A percentile compares a stretch with the other conserved stretches of the same genome.
Evolutionary conservation across 2,797 vertebrate species (phyloP).

Genomic region (Eleutherodactylus coqui): DNA sequence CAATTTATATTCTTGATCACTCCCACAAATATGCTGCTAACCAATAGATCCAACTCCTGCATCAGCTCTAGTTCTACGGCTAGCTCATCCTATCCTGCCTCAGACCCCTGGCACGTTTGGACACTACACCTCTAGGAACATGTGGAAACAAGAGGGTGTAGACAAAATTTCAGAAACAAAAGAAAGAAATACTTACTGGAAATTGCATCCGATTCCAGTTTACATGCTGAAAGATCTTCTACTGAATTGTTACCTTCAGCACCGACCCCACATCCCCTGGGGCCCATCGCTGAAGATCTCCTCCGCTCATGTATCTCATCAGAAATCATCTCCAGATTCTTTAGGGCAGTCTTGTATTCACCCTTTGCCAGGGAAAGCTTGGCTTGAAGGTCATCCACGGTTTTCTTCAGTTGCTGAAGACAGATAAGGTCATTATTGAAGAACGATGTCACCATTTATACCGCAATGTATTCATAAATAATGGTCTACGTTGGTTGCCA

Average conservation of each 20-base stretch:
- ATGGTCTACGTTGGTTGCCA: background rate
- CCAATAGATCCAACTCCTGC: too few relatives aligned
- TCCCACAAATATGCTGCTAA: too few relatives aligned
- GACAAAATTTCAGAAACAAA: background rate
- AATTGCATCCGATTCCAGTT: slow-evolving; percentile 83
- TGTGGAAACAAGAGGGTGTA: background rate
- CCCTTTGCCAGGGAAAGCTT: slow-evolving; percentile 88
- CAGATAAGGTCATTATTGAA: slow-evolving; percentile 15
- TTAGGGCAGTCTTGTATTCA: slow-evolving; percentile 90
- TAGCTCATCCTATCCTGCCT: too few relatives aligned
- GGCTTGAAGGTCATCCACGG: slow-evolving; percentile 90
- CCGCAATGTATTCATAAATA: background rate
- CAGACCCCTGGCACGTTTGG: too few relatives aligned
- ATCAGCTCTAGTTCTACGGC: too few relatives aligned
- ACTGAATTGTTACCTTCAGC: slow-evolving; percentile 82
- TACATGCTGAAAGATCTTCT: slow-evolving; percentile 80
- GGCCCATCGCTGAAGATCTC: slow-evolving; percentile 85
- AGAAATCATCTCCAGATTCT: slow-evolving; percentile 94
- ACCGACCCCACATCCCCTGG: slow-evolving; percentile 88
- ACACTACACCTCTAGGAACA: too few relatives aligned
- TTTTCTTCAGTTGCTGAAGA: slow-evolving; percentile 90
- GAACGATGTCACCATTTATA: background rate
- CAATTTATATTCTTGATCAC: too few relatives aligned
- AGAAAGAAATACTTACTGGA: slow-evolving; percentile 85
- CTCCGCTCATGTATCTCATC: slow-evolving; percentile 94